Evolutionary conservation across 2,888 invertebrate genomes (phyloP).

Genomic region (Melinaea marsaeus): DNA sequence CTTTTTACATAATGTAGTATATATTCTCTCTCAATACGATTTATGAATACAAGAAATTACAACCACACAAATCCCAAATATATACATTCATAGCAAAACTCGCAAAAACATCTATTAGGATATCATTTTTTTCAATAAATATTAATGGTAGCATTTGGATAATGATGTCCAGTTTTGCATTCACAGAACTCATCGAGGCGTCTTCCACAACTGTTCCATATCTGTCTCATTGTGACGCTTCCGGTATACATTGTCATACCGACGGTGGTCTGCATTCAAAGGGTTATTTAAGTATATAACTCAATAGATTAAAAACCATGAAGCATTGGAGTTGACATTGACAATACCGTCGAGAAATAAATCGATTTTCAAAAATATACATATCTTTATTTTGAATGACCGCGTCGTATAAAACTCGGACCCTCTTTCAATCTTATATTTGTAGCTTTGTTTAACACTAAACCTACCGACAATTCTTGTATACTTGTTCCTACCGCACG

Average conservation of each 20-base stretch:
- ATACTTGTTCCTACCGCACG: too few species aligned
- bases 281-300: conserved; percentile 29
- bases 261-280: conserved; percentile 38
- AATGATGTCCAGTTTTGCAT: conserved; percentile 40
- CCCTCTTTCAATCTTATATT: too few species aligned
- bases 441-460: too few species aligned
- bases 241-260: conserved; percentile 37
- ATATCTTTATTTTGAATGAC: too few species aligned
- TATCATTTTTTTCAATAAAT: conserved; percentile 12
- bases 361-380: neutral
- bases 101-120: conserved; percentile 9
- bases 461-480: too few species aligned
- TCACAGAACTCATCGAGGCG: conserved; percentile 40
- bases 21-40: neutral
- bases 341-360: neutral
- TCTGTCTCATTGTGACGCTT: conserved; percentile 34
- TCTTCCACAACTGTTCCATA: conserved; percentile 38
- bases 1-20: too few species aligned
- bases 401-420: too few species aligned
- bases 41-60: neutral
- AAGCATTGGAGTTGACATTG: conserved; percentile 18
- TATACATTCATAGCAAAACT: neutral
- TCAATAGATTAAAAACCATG: conserved; percentile 27
- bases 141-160: conserved; percentile 23
- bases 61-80: neutral